Base-by-base conservation (phyloP, 1,140 invertebrate genomes). In the Pseudoatta argentina region DNA sequence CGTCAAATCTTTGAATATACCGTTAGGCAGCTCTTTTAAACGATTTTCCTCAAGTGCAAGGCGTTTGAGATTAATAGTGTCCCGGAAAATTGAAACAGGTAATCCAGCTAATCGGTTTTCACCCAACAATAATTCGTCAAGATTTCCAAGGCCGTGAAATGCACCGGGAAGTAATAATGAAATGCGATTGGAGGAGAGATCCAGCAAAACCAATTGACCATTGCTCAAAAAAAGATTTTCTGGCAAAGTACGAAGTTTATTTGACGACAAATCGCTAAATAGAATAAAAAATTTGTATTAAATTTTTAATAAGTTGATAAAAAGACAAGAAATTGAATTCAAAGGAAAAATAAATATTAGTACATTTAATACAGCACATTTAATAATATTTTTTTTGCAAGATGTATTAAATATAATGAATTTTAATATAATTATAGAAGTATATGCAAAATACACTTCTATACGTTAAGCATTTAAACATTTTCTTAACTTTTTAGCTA, bases 21-120 rank as follows among this genome's bases (percentile, higher is more conserved):
- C 95, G 3, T 93, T 92, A 0, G 96, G 96, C 24, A 98, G 94
- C 48, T 96, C 95, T 14, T 94, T 94, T 14, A 98, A 93, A 89
- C 96, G 95, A 93, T 98, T 98, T 83, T 97, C 96, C 21, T 97
- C 97, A 64, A 98, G 94, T 86, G 97, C 97, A 1, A 98, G 95
- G 0, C 96, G 96, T 76, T 96, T 97, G 0, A 98, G 92, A 51
- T 96, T 96, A 1, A 94, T 93, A 57, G 97, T 96, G 71, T 96
- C 97, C 4, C 94, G 93, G 91, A 98, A 98, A 16, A 97, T 88
- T 0, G 95, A 94, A 30, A 95, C 93, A 0, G 96, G 91, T 4
- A 96, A 73, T 2, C 63, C 59, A 3, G 71, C 88, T 1, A 96
- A 85, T 8, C 93, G 85, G 88, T 97, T 97, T 51, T 94, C 92